Conservation (phyloP, 23 tunicate species). For the Halocynthia roretzi region DNA sequence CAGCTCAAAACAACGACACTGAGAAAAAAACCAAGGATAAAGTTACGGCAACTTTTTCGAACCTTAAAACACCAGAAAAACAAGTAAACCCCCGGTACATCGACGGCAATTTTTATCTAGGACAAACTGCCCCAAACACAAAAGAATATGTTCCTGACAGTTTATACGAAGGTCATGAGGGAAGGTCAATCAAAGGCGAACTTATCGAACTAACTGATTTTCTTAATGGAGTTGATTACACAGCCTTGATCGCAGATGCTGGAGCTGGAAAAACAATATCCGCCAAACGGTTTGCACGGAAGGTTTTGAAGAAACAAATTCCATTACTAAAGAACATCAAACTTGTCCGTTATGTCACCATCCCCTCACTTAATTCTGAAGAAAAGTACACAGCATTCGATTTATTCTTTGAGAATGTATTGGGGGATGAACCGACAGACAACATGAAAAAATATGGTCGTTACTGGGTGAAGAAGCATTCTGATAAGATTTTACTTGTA, state of each 20-base stretch:
- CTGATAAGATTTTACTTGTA: no score
- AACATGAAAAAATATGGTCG: no score
- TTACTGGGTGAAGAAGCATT: no score
- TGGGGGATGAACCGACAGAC: no score
- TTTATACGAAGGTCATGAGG: background rate
- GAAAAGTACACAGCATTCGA: background rate
- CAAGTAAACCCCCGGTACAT: background rate
- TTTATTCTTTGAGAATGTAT: background rate
- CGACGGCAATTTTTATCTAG: background rate
- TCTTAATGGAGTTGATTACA: background rate
- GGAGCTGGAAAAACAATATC: no score
- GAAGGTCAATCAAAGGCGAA: background rate
- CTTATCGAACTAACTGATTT: background rate
- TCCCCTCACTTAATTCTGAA: background rate
- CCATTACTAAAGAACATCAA: background rate
- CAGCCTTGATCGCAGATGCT: no score
- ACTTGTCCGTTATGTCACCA: no score
- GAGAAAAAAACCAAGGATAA: slow-evolving; percentile 1
- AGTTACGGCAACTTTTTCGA: background rate
- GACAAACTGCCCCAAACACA: background rate
- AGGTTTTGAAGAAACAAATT: no score
- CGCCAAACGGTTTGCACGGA: no score
- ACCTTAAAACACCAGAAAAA: background rate
- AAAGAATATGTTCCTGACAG: background rate
- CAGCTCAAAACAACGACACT: background rate